A percentile compares a stretch with the other conserved stretches of the same genome.
Conservation (phyloP, 2,113 vertebrate genomes). For the Potamarius usumacintae region DNA sequence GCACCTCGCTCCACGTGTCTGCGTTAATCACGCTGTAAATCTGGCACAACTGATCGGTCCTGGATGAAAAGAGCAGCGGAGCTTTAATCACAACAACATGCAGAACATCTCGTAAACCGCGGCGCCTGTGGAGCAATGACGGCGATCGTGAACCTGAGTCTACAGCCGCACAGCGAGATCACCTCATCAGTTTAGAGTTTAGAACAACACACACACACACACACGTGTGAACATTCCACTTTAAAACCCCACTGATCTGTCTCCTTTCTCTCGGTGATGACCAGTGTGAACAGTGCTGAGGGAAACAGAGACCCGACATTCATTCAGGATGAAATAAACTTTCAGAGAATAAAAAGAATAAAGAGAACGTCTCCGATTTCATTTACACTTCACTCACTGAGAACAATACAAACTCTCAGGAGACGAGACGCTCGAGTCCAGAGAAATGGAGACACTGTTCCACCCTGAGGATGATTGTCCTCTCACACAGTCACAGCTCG, state of each 20-base stretch:
- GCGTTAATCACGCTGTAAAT: neutral
- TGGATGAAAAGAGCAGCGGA: neutral
- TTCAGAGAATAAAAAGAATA: neutral
- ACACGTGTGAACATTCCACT: too few species aligned
- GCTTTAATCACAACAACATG: conserved; percentile 17
- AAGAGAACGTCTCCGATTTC: neutral
- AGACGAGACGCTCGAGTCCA: neutral
- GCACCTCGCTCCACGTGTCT: neutral
- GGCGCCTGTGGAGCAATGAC: conserved; percentile 2
- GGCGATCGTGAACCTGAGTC: neutral
- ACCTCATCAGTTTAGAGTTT: neutral
- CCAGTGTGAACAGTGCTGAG: too few species aligned
- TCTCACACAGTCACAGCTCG: neutral
- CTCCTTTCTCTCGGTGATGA: neutral
- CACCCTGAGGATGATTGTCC: neutral
- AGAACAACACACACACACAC: neutral
- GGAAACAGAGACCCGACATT: neutral
- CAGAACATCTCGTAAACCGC: neutral
- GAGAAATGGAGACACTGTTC: neutral
- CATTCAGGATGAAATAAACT: neutral
- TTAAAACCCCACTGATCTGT: neutral
- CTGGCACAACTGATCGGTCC: neutral
- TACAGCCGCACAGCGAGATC: neutral
- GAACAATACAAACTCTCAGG: neutral
- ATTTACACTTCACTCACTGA: neutral